Evolutionary conservation across 2,888 invertebrate species (phyloP).

Genomic region (Erynnis tages): DNA sequence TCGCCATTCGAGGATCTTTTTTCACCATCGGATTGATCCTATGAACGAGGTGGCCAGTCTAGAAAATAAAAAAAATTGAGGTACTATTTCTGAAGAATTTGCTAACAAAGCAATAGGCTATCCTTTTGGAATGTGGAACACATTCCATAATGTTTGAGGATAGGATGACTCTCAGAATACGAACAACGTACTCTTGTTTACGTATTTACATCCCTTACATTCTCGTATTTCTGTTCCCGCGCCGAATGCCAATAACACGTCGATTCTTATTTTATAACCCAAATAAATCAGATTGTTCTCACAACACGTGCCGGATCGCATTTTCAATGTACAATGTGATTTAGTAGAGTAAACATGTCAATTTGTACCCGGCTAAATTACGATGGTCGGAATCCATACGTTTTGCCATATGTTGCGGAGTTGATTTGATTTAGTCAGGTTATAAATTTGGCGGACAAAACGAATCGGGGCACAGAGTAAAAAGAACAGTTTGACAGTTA

Average conservation of each 20-base stretch:
- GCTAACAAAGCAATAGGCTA: no score
- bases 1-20: no score
- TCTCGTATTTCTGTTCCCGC: slow-evolving; percentile 13
- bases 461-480: slow-evolving; percentile 14
- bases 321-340: slow-evolving; percentile 47
- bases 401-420: slow-evolving; percentile 46
- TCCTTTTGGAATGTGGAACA: no score
- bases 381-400: slow-evolving; percentile 41
- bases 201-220: background rate
- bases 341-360: slow-evolving; percentile 59
- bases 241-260: slow-evolving; percentile 43
- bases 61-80: no score
- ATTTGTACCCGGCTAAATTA: slow-evolving; percentile 53
- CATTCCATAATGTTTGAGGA: no score
- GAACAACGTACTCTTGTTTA: background rate
- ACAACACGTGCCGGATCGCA: slow-evolving; percentile 37
- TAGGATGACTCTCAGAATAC: no score
- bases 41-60: no score
- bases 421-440: slow-evolving; percentile 62
- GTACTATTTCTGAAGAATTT: no score
- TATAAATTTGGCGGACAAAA: slow-evolving; percentile 47
- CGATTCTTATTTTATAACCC: slow-evolving; percentile 41
- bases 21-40: no score
- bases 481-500: slow-evolving; percentile 12
- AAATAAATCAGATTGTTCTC: slow-evolving; percentile 37